These are phyloP conservation scores for Melolontha melolontha DNA, from an alignment of 2,888 invertebrate genomes.

Conservation along the genomic window DNA sequence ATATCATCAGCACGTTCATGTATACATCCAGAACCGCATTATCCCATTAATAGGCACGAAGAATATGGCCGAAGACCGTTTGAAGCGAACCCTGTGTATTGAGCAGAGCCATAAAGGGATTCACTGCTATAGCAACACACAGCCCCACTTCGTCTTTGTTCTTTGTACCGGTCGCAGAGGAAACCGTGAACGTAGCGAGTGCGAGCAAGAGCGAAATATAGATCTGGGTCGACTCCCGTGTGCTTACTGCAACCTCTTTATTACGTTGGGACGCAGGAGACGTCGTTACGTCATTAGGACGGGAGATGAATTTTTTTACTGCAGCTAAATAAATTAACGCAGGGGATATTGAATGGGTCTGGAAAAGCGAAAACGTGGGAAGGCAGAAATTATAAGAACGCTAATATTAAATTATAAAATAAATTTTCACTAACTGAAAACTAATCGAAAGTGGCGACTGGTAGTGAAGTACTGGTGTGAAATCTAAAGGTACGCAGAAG, in stretches of 20 bases:
- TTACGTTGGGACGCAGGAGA: slow-evolving; percentile 45
- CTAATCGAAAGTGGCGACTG: neutral
- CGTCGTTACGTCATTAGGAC: slow-evolving; percentile 45
- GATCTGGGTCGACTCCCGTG: slow-evolving; percentile 23
- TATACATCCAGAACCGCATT: slow-evolving; percentile 1
- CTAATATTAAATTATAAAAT: slow-evolving; percentile 13
- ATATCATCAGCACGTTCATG: neutral
- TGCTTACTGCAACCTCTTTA: slow-evolving; percentile 42
- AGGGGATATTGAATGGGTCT: slow-evolving; percentile 5
- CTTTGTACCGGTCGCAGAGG: slow-evolving; percentile 34
- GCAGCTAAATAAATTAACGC: slow-evolving; percentile 39
- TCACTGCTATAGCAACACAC: slow-evolving; percentile 43
- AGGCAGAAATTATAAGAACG: neutral
- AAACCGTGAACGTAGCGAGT: slow-evolving; percentile 39
- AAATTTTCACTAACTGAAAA: slow-evolving; percentile 6
- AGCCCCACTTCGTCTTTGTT: slow-evolving; percentile 42
- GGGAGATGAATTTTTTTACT: slow-evolving; percentile 37
- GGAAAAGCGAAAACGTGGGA: neutral
- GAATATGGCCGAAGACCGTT: slow-evolving; percentile 15
- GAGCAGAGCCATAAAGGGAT: slow-evolving; percentile 24
- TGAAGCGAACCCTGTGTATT: slow-evolving; percentile 21
- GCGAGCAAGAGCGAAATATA: slow-evolving; percentile 19
- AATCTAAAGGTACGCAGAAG: no score
- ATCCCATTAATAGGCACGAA: slow-evolving; percentile 4
- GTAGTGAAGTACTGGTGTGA: neutral